Evolutionary conservation across 2,113 vertebrate species (phyloP), one percentile per base, ranked within the genome.

Genomic region (Tamias sibiricus): DNA sequence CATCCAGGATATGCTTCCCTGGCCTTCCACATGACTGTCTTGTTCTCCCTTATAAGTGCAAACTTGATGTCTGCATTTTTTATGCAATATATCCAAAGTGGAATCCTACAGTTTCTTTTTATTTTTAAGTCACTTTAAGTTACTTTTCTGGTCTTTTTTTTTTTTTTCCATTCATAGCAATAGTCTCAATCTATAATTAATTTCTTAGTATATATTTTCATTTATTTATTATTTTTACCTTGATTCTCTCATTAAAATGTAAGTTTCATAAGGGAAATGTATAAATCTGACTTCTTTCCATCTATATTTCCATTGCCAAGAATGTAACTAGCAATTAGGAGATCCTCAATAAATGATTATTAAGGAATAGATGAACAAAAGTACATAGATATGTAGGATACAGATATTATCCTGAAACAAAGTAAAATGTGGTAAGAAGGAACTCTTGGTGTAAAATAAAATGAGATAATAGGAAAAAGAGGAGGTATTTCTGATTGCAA

Each of bases 401-500:
- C 19, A 35, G 22, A 59, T 22, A 82, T n/a, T 66, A 75, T 52
- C 19, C 68, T 52, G 22, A 75, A 66, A 28, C 6, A 66, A 24
- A 54, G 37, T 12, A 82, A 81, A 64, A 14, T 1, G 22, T 64
- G 26, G 37, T 42, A 44, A 49, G 17, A 44, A 57, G 22, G 28
- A 79, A 59, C 59, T 10, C 11, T 16, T 7, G 32, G 24, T 71
- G 12, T 80, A 42, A 69, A 47, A 44, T 44, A 69, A 20, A 26
- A 40, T 6, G 4, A 8, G 4, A 16, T 30, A 52, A 26, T 3
- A 17, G 8, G 30, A 44, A 8, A 57, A 54, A 35, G 0, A 0
- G 19, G 10, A 69, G 28, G 35, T 16, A 57, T 44, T 87, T 89
- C 30, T 24, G 14, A 32, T 5, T 11, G 3, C 22, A 32, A 76